Conservation (phyloP, 2,113 vertebrate genomes). For the Acrocephalus kingi region DNA sequence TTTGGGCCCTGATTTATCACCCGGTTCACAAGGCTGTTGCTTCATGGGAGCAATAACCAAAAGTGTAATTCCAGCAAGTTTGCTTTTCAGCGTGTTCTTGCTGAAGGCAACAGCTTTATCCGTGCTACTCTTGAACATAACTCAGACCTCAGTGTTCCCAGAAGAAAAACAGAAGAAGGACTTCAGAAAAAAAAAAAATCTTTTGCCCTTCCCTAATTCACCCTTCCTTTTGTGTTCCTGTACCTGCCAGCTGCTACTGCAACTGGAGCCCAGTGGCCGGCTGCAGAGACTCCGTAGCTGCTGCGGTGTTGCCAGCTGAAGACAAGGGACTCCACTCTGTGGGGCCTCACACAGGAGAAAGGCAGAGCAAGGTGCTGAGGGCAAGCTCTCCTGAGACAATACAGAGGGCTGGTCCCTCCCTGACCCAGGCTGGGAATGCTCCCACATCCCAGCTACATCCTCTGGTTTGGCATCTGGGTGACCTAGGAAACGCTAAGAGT, state of each 20-base stretch:
- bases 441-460: neutral
- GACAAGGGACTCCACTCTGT: accelerated
- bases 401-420: neutral
- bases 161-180: neutral
- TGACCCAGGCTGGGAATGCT: neutral
- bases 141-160: neutral
- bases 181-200: neutral
- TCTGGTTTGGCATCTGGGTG: neutral
- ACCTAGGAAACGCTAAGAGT: neutral
- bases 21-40: neutral
- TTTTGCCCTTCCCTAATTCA: neutral
- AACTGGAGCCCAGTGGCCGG: accelerated
- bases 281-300: neutral
- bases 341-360: neutral
- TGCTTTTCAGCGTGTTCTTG: neutral
- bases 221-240: neutral
- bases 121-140: neutral
- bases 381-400: accelerated
- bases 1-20: conserved; percentile 44
- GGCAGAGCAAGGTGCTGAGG: neutral
- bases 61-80: conserved; percentile 51
- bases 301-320: neutral
- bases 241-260: neutral
- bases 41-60: conserved; percentile 30
- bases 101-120: conserved; percentile 17